These are phyloP conservation scores for Phenganax marumi DNA, from an alignment of 92 coral and sea anemone genomes.

Conservation along the genomic window DNA sequence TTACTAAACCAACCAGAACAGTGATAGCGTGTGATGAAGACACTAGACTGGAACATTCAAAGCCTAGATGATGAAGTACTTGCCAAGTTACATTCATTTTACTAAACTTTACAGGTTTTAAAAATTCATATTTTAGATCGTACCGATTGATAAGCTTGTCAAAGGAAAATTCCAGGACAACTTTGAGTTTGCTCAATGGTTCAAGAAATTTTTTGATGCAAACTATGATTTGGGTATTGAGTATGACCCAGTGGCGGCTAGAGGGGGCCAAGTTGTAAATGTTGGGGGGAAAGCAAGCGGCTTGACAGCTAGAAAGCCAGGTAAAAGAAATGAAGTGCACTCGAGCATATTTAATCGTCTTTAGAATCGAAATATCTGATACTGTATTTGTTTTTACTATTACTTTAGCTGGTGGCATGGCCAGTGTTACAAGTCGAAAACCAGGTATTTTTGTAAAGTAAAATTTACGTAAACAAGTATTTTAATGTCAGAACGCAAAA, in stretches of 20 bases:
- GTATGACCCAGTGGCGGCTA: conserved; percentile 79
- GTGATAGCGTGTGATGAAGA: too few species aligned
- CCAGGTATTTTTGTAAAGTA: not conserved
- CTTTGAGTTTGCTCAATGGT: conserved; percentile 99
- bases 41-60: too few species aligned
- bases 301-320: not conserved
- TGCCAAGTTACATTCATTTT: too few species aligned
- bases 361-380: not conserved
- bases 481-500: too few species aligned
- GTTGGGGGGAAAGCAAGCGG: conserved; percentile 6
- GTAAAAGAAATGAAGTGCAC: not conserved
- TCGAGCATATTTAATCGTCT: not conserved
- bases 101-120: not conserved
- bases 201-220: conserved; percentile 96
- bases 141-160: conserved; percentile 87
- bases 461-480: too few species aligned
- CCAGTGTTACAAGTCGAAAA: conserved; percentile 19
- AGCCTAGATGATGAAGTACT: too few species aligned
- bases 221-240: conserved; percentile 79
- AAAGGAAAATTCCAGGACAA: conserved; percentile 98
- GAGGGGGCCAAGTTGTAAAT: conserved; percentile 71
- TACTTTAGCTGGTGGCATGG: not conserved
- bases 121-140: conserved; percentile 42
- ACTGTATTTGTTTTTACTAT: not conserved
- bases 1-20: too few species aligned